A percentile compares a stretch with the other conserved stretches of the same genome.
These are phyloP conservation scores for Hipparchia semele DNA, from an alignment of 2,888 invertebrate species.

Conservation along the genomic window DNA sequence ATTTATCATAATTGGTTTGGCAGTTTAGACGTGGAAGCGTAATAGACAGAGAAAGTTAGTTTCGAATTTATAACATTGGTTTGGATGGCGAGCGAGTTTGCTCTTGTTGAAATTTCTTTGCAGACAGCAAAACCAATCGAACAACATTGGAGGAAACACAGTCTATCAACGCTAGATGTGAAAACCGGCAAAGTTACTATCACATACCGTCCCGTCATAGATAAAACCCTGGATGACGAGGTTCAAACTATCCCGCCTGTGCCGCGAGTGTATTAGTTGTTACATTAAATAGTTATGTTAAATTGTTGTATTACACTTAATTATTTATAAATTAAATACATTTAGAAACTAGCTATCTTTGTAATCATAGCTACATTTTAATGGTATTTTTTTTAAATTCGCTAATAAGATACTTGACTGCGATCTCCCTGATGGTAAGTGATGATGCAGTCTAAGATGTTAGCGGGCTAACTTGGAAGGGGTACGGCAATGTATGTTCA, in stretches of 20 bases:
- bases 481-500: too few relatives aligned
- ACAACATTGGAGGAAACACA: conserved; percentile 99
- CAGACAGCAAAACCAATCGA: conserved; percentile 88
- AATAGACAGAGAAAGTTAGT: not conserved
- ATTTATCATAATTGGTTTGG: too few relatives aligned
- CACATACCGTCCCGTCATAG: conserved; percentile 95
- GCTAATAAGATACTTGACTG: too few relatives aligned
- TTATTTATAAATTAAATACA: not conserved
- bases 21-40: too few relatives aligned
- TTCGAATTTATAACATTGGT: not conserved
- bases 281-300: not conserved
- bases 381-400: too few relatives aligned
- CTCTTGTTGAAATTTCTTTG: not conserved
- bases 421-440: too few relatives aligned
- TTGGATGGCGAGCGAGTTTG: not conserved
- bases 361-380: not conserved
- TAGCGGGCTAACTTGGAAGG: too few relatives aligned
- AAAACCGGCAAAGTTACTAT: conserved; percentile 90
- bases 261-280: conserved; percentile 92
- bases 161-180: conserved; percentile 88
- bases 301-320: not conserved
- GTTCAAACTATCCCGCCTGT: conserved; percentile 94
- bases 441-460: too few relatives aligned
- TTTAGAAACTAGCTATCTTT: not conserved
- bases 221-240: conserved; percentile 92